phyloP scores from a whole-genome alignment of 2,113 vertebrate species.

The Pygoscelis adeliae region DNA sequence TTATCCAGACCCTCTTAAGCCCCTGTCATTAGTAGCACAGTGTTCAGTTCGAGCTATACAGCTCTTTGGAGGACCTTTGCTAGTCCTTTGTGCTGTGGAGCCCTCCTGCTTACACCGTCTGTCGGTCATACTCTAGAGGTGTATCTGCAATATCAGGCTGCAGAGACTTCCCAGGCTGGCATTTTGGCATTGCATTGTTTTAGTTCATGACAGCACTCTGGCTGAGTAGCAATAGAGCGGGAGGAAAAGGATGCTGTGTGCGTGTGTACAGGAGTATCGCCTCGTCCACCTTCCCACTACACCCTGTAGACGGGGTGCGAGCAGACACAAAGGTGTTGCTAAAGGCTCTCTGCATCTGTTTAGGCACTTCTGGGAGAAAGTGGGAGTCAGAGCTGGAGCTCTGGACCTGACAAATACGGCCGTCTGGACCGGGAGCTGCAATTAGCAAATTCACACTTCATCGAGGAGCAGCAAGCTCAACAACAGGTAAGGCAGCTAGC shows the following conservation, averaged over 20 bases:
- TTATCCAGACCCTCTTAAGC: neutral
- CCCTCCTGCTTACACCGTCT: neutral
- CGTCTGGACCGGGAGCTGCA: conserved; percentile 87
- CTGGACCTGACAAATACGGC: conserved; percentile 81
- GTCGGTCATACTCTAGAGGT: rapidly evolving
- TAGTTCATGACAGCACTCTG: neutral
- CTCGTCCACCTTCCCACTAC: neutral
- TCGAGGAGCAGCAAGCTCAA: conserved; percentile 92
- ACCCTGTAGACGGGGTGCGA: neutral
- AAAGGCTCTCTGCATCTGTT: neutral
- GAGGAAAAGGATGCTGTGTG: neutral
- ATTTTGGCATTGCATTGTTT: neutral
- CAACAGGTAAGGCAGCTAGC: conserved; percentile 86
- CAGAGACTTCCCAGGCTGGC: neutral
- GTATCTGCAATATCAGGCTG: neutral
- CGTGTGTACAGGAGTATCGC: neutral
- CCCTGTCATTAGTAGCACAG: neutral
- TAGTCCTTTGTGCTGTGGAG: neutral
- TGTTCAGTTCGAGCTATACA: neutral
- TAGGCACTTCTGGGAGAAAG: conserved; percentile 85
- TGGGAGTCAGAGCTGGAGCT: conserved; percentile 82
- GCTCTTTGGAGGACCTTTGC: neutral
- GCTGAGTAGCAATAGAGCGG: neutral
- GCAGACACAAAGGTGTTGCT: neutral
- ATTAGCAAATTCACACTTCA: conserved; percentile 89